Base-by-base conservation (phyloP, 2,797 vertebrate species). In the Valencia hispanica region DNA sequence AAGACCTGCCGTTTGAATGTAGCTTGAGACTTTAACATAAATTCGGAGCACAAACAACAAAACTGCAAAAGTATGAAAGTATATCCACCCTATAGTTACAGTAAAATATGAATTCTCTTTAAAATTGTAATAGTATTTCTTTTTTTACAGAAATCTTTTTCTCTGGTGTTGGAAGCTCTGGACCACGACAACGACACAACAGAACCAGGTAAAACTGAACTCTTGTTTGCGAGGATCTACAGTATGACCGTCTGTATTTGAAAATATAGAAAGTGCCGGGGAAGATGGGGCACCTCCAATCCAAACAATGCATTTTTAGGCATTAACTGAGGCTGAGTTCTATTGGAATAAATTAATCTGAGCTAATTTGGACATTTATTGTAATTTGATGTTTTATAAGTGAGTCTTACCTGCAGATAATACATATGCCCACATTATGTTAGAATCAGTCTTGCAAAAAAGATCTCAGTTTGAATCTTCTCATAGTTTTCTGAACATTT, bases 121-220 rank as follows among this genome's bases (percentile, higher is more conserved):
- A n/a, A n/a, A n/a, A n/a, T n/a, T n/a, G n/a, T n/a, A n/a, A n/a
- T n/a, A n/a, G n/a, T 43, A 17, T 45, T 27, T 68, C 4, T 43
- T 12, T 7, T 82, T 6, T 82, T 73, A 6, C 65, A 95, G 94
- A 95, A 94, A 73, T 94, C 94, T 15, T 95, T 94, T 79, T 95
- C 94, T 55, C 76, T 95, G 87, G 93, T 94, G 74, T 73, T 95
- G 84, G 91, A 93, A 36, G 93, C 90, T 70, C 50, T 93, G 84
- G 94, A 94, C 80, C 79, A 88, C 0, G 94, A 95, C 85, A 95
- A 95, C 22, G 89, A 88, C 78, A 94, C 94, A 5, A 79, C 91
- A 55, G 89, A 92, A 71, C 45, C 92, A 93, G 89, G 91, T 91
- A 70, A 85, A 7, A 48, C n/a, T 65, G 32, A 51, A 11, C 65